Conservation (phyloP, 1,140 invertebrate genomes). For the Brachionus sp. region DNA sequence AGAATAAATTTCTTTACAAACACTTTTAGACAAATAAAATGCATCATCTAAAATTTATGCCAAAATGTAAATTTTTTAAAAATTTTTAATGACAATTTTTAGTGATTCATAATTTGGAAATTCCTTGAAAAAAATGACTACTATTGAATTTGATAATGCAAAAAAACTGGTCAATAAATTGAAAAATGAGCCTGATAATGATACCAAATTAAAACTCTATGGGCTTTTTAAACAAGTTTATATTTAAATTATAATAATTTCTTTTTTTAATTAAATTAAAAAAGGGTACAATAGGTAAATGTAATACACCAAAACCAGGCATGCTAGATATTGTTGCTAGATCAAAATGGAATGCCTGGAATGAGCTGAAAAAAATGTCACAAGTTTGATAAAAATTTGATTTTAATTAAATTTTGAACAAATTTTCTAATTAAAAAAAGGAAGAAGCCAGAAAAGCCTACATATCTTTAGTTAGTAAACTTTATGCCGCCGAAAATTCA, state of each 20-base stretch:
- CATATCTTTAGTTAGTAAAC: neutral
- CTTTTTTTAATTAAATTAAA: conserved; percentile 41
- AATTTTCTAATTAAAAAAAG: conserved; percentile 49
- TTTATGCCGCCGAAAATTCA: neutral
- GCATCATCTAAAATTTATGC: too few relatives aligned
- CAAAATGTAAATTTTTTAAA: neutral
- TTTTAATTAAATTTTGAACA: conserved; percentile 52
- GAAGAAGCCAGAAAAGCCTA: conserved; percentile 26
- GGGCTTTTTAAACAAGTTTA: conserved; percentile 65
- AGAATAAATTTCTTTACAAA: too few relatives aligned
- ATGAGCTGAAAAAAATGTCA: conserved; percentile 58
- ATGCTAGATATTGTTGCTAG: conserved; percentile 66
- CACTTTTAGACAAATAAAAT: too few relatives aligned
- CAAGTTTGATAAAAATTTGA: conserved; percentile 52
- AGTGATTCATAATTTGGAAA: neutral
- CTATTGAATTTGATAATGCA: conserved; percentile 49
- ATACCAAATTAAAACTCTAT: conserved; percentile 64
- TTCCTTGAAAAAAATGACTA: neutral
- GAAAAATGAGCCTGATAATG: conserved; percentile 62
- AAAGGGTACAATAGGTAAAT: conserved; percentile 63
- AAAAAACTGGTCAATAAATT: conserved; percentile 58
- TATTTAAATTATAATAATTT: neutral
- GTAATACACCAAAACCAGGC: conserved; percentile 63
- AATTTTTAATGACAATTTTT: neutral
- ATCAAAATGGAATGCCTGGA: conserved; percentile 68